Conservation (phyloP, 2,797 vertebrate genomes). For the Thunnus albacares region DNA sequence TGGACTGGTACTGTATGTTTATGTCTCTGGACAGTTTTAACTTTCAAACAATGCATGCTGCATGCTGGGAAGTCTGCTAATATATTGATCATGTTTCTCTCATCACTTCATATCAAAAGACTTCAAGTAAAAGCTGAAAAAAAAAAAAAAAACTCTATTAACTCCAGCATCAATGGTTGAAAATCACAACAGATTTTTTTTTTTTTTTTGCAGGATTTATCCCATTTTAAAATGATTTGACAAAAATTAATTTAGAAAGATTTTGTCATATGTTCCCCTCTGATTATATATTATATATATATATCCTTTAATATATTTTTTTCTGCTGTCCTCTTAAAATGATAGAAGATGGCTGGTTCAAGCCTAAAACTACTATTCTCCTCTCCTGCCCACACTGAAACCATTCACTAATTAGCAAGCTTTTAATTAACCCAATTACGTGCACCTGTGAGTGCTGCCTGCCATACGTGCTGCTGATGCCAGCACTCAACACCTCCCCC, state of each 20-base stretch:
- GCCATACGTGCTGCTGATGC: not conserved
- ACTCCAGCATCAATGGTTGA: not conserved
- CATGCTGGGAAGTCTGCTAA: too few species aligned
- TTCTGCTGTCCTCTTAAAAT: not conserved
- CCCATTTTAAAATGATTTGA: not conserved
- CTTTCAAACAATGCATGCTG: too few species aligned
- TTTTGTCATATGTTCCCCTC: not conserved
- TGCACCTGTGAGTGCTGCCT: conserved; percentile 30
- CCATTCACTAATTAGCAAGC: conserved; percentile 1
- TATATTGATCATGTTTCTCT: too few species aligned
- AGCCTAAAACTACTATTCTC: not conserved
- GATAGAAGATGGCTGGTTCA: not conserved
- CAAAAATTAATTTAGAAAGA: not conserved
- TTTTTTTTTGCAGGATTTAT: not conserved
- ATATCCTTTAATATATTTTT: not conserved
- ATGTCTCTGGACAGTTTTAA: too few species aligned
- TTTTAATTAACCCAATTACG: conserved; percentile 34
- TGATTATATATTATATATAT: not conserved
- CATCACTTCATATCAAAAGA: too few species aligned
- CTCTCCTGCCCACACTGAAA: not conserved
- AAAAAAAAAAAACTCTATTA: not conserved
- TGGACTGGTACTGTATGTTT: too few species aligned
- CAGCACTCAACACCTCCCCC: not conserved
- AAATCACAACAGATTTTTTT: not conserved
- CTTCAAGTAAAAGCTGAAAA: too few species aligned